Evolutionary conservation across 2,888 invertebrate genomes (phyloP).

Genomic region (Dendrolimus houi): DNA sequence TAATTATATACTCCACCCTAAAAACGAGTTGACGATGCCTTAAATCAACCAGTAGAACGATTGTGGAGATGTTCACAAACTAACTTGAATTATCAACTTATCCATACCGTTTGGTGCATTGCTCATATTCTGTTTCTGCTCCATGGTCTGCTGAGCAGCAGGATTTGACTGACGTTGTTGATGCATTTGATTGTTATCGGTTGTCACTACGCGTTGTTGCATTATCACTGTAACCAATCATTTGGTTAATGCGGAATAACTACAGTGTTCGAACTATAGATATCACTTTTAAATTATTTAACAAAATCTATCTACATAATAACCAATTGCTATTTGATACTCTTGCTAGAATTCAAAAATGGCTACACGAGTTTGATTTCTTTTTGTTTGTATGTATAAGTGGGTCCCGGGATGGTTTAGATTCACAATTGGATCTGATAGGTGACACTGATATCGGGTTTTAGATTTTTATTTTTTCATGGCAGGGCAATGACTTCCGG

Average conservation of each 20-base stretch:
- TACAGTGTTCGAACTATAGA: too few relatives aligned
- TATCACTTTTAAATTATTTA: too few relatives aligned
- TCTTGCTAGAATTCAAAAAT: too few relatives aligned
- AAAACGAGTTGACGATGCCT: constrained; percentile 61
- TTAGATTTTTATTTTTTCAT: too few relatives aligned
- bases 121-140: constrained; percentile 49
- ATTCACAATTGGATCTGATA: too few relatives aligned
- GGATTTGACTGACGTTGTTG: constrained; percentile 35
- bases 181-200: constrained; percentile 47
- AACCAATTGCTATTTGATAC: too few relatives aligned
- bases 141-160: constrained; percentile 38
- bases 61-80: constrained; percentile 36
- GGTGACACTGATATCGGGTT: too few relatives aligned
- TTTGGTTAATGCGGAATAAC: not conserved
- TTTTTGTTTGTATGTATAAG: too few relatives aligned
- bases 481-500: too few relatives aligned
- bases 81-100: not conserved
- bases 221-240: constrained; percentile 43
- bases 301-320: too few relatives aligned
- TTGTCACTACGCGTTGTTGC: constrained; percentile 52
- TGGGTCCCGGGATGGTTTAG: too few relatives aligned
- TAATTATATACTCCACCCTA: constrained; percentile 51
- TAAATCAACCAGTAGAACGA: constrained; percentile 63
- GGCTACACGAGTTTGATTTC: too few relatives aligned
- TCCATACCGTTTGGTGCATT: constrained; percentile 40